Base-by-base conservation (phyloP, 2,888 invertebrate species). In the Lacanobia oleracea region DNA sequence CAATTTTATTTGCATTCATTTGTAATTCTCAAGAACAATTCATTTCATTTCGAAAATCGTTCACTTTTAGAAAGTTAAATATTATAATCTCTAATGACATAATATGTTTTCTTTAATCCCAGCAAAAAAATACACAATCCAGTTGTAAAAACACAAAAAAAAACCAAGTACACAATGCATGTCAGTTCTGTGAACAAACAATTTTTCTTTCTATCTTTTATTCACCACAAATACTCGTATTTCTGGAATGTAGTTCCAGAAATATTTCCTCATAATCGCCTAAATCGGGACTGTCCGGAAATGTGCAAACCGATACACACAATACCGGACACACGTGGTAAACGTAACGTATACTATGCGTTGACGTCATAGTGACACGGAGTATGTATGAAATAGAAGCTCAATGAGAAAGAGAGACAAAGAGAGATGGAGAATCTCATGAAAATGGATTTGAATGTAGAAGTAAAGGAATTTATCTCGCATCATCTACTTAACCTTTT, bases 271-370 rank as follows among this genome's bases (percentile, higher is more conserved):
- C 37, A 53, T 62, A 43, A 23, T 33, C n/a, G 23, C 7, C 23
- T 62, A 61, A 78, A 50, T 65, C 40, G 33, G 51, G 51, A 61
- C 8, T 54, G 40, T 78, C 56, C 79, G 67, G 67, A 78, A 61
- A 64, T 56, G 33, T n/a, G 37, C 40, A 3, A 51, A 64, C 54
- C 3, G 37, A 53, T 59, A 37, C 51, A 69, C 77, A 65, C 27
- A 37, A 37, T 50, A 78, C 63, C 67, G 67, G 67, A 67, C 60
- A 66, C 77, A 78, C 77, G 79, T 73, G 74, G 62, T 48, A 1
- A 10, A 45, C 43, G 53, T 51, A 63, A 63, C 67, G 72, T 72
- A 60, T 57, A 75, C 62, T 75, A 56, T 57, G 9, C 43, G 7
- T 50, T 73, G 74, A 74, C 59, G 61, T 63, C 50, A 64, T n/a